These are phyloP conservation scores for Drosophila picticornis DNA, from an alignment of 2,888 invertebrate species.

Conservation along the genomic window DNA sequence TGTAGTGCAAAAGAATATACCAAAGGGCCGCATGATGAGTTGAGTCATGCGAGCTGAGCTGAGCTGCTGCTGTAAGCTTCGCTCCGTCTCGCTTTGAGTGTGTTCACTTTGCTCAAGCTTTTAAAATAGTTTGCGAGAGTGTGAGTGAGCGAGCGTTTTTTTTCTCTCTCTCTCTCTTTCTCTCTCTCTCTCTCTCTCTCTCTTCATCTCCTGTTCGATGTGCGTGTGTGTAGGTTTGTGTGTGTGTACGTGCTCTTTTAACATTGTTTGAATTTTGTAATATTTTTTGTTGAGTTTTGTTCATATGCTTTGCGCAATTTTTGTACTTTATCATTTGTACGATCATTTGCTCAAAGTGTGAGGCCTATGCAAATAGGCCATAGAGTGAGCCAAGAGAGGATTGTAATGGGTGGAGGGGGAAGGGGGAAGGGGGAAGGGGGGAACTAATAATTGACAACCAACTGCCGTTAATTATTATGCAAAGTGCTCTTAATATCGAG, in stretches of 20 bases:
- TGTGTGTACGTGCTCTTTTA: conserved; percentile 45
- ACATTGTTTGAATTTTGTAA: conserved; percentile 74
- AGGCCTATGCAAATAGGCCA: conserved; percentile 44
- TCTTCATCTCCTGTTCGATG: not conserved
- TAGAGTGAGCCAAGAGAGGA: not conserved
- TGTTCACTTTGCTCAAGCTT: conserved; percentile 30
- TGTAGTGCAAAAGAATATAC: not conserved
- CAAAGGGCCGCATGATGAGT: conserved; percentile 38
- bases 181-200: conserved; percentile 1
- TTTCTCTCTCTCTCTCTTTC: not conserved
- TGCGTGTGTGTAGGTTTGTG: conserved; percentile 17
- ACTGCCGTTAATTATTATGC: conserved; percentile 65
- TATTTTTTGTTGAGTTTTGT: conserved; percentile 34
- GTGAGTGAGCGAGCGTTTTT: not conserved
- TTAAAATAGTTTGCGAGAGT: conserved; percentile 27
- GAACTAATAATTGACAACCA: conserved; percentile 42
- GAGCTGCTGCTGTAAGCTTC: conserved; percentile 10
- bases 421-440: not conserved
- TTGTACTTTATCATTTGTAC: conserved; percentile 60
- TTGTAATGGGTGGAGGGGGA: too few species aligned
- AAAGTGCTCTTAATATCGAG: conserved; percentile 54
- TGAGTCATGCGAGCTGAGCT: conserved; percentile 2
- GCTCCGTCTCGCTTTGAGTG: conserved; percentile 22
- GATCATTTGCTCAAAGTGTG: conserved; percentile 59
- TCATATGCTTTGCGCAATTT: conserved; percentile 41